Base-by-base conservation (phyloP, 2,113 vertebrate species). In the Chaetodon auriga region DNA sequence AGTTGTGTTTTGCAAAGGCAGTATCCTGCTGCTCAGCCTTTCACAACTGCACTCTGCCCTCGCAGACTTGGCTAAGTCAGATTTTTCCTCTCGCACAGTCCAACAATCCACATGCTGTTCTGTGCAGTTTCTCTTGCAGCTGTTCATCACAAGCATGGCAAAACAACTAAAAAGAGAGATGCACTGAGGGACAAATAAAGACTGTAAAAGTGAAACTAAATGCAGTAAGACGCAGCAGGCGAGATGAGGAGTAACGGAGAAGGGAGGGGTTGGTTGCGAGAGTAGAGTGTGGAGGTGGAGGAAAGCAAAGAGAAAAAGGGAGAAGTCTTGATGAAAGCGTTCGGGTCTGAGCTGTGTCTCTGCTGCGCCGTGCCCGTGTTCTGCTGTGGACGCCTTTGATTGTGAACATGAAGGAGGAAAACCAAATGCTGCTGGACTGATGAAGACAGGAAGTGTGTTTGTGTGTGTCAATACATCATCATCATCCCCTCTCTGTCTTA, bases 241-340 rank as follows among this genome's bases (percentile, higher is more conserved):
- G 7, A 54, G 74, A 77, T 65, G 78, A 75, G 61, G 69, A 60
- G 63, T n/a, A 70, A 68, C 1, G 12, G 63, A 69, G 66, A 35
- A 63, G 54, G 63, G 60, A 51, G 23, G 80, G 36, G 51, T 21
- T 23, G 45, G n/a, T 54, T 63, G 64, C 23, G 64, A 70, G 43
- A 13, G 25, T 82, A 70, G 43, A 13, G 25, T 84, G 91, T 84
- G 80, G 87, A 87, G 90, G 87, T 78, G 84, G 86, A 81, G 76
- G 73, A 86, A 74, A 77, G 82, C 38, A 43, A 65, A 87, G 38
- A 54, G 58, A 78, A 78, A 73, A 63, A 82, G 46, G 35, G 76
- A 81, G 45, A 83, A 63, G 84, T 81, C 78, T 77, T 84, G 87
- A 91, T 91, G 86, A 90, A 92, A 90, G 85, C 66, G 0, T 88